These are phyloP conservation scores for Notospermus geniculatus DNA, from an alignment of 1,140 invertebrate species.

Conservation along the genomic window DNA sequence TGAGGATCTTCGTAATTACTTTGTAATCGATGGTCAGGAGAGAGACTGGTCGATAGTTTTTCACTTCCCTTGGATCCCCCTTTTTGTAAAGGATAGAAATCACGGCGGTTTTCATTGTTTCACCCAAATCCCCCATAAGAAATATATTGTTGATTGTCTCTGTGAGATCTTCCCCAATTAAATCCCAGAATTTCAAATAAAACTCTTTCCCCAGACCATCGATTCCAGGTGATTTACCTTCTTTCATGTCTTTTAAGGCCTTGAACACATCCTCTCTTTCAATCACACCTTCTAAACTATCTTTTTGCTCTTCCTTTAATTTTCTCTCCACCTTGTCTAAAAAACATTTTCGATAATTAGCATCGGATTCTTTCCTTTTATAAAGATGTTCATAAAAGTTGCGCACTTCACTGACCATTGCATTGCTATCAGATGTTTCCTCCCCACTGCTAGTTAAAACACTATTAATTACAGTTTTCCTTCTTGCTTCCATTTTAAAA, in stretches of 20 bases:
- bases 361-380: background rate
- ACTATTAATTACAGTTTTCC: background rate
- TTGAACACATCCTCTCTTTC: background rate
- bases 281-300: background rate
- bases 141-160: background rate
- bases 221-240: background rate
- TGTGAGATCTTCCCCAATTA: background rate
- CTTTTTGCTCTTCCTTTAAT: background rate
- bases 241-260: background rate
- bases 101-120: background rate
- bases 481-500: no score
- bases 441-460: background rate
- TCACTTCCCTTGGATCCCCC: background rate
- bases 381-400: background rate
- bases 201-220: slow-evolving; percentile 7
- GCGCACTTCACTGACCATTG: background rate
- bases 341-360: background rate
- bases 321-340: background rate
- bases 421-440: background rate
- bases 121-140: background rate
- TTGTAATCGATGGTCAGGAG: slow-evolving; percentile 4
- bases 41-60: background rate
- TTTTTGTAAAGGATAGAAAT: background rate
- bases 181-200: background rate
- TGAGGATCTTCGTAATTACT: slow-evolving; percentile 1